Conservation (phyloP, 2,113 vertebrate genomes). For the Anguilla japonica region DNA sequence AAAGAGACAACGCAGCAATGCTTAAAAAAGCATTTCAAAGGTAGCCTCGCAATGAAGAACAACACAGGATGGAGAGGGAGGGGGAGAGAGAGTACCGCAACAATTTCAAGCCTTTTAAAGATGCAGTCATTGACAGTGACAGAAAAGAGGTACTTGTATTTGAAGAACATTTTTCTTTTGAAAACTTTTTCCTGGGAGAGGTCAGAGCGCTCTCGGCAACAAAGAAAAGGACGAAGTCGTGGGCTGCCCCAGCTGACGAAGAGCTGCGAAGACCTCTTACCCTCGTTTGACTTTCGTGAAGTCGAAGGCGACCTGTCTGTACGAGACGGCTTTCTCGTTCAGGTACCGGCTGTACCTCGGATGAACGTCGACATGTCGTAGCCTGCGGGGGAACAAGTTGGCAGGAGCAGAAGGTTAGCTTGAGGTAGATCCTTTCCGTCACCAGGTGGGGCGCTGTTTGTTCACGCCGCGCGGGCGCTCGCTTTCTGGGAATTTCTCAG, state of each 20-base stretch:
- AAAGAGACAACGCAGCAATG: background rate
- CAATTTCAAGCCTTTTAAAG: background rate
- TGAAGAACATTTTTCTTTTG: background rate
- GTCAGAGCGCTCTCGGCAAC: background rate
- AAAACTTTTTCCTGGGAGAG: background rate
- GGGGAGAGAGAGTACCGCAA: too few species aligned
- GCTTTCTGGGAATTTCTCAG: too few species aligned
- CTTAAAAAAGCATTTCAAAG: constrained; percentile 34
- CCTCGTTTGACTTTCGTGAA: constrained; percentile 99
- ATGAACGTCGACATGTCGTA: constrained; percentile 99
- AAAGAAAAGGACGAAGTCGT: background rate
- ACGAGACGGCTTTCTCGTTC: constrained; percentile 98
- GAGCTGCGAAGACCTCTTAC: constrained; percentile 66
- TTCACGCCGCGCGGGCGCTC: too few species aligned
- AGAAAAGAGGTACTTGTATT: background rate
- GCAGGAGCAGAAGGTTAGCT: background rate
- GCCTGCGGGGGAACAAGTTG: constrained; percentile 60
- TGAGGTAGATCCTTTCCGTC: background rate
- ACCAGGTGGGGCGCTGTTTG: background rate
- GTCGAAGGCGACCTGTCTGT: constrained; percentile 98
- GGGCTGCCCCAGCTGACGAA: background rate
- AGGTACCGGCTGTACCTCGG: constrained; percentile 95
- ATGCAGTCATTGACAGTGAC: background rate
- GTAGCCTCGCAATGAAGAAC: background rate
- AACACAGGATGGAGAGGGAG: background rate